phyloP scores from a whole-genome alignment of 2,888 invertebrate genomes.

The Apodemia hepburni region DNA sequence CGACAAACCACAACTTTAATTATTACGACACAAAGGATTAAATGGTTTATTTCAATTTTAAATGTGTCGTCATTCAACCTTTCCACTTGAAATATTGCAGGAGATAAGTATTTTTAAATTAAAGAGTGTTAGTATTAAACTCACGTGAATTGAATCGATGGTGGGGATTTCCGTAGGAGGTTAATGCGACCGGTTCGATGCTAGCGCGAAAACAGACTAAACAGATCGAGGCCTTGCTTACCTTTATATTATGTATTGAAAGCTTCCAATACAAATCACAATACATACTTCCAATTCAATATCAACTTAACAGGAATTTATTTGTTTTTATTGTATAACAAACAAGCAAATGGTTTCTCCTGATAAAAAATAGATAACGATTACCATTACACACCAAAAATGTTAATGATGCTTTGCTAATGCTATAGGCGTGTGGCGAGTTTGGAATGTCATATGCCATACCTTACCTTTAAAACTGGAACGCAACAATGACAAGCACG shows the following conservation, averaged over 20 bases:
- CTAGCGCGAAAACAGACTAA: constrained; percentile 62
- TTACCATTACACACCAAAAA: too few species aligned
- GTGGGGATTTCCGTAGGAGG: constrained; percentile 34
- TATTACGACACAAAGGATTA: too few species aligned
- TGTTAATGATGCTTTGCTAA: too few species aligned
- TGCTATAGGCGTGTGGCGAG: too few species aligned
- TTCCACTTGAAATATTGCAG: not conserved
- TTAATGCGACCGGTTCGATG: constrained; percentile 59
- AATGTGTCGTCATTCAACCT: not conserved
- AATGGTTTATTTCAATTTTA: not conserved
- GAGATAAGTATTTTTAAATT: not conserved
- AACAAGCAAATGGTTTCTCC: too few species aligned
- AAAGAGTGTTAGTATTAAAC: not conserved
- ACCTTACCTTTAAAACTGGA: too few species aligned
- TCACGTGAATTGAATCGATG: constrained; percentile 14
- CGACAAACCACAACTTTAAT: too few species aligned
- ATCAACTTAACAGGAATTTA: constrained; percentile 13
- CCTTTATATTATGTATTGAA: constrained; percentile 53
- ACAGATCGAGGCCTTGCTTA: constrained; percentile 59
- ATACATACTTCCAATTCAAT: constrained; percentile 1
- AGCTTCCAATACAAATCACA: constrained; percentile 16
- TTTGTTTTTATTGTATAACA: not conserved
- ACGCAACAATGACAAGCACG: too few species aligned
- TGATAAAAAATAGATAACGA: too few species aligned
- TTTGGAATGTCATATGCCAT: too few species aligned